phyloP scores from a whole-genome alignment of 2,797 vertebrate species.

The Silurus lanzhouensis region DNA sequence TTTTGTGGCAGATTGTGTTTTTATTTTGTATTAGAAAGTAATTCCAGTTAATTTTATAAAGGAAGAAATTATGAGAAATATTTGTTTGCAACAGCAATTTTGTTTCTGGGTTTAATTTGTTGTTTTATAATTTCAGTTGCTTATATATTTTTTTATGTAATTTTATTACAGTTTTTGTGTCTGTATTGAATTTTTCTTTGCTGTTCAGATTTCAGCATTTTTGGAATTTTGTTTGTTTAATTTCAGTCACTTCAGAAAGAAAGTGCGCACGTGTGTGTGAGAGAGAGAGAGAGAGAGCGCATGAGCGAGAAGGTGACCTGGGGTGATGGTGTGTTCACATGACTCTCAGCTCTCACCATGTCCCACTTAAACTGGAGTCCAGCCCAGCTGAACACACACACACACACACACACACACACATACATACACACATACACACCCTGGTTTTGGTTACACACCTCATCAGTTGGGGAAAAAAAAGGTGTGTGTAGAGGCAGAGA shows the following conservation, averaged over 20 bases:
- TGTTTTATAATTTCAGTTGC: background rate
- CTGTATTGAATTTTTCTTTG: background rate
- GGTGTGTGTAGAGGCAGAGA: background rate
- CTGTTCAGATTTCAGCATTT: background rate
- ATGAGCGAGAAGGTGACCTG: slow-evolving; percentile 2
- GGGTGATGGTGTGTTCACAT: slow-evolving; percentile 1
- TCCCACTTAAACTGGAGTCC: slow-evolving; percentile 32
- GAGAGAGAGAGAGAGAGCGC: no score
- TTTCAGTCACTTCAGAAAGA: background rate
- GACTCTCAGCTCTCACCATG: slow-evolving; percentile 16
- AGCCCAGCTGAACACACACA: background rate
- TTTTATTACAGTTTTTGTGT: background rate
- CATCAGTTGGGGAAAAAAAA: background rate
- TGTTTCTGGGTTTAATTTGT: background rate
- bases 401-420: background rate
- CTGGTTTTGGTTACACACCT: slow-evolving; percentile 16
- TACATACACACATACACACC: background rate
- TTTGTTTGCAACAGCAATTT: background rate
- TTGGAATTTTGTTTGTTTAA: background rate
- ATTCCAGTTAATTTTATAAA: no score
- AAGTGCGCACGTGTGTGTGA: no score
- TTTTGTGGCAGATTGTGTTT: background rate
- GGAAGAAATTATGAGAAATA: no score
- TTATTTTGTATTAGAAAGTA: no score
- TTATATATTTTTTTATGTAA: background rate